Base-by-base conservation (phyloP, 2,797 vertebrate species). In the Sylvilagus floridanus region DNA sequence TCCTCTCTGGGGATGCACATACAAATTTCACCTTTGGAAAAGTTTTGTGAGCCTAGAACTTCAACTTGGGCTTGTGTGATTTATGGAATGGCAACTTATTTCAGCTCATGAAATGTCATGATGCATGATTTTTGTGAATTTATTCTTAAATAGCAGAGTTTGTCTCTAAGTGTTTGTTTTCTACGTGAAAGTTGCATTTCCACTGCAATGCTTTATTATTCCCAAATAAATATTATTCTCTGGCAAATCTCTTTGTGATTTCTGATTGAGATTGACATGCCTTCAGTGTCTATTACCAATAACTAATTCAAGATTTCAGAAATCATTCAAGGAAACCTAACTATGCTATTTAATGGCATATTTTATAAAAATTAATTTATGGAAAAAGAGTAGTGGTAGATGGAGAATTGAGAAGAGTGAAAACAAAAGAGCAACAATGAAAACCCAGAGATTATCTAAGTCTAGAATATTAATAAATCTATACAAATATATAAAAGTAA, bases 241-340 rank as follows among this genome's bases (percentile, higher is more conserved):
- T 47, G 42, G 42, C 42, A 47, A 47, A 47, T 47, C 42, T 47
- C 42, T 47, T 47, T 47, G 42, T 47, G 8, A 47, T 47, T 47
- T 47, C 42, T 47, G 42, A 47, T 47, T 47, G 42, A 47, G 42
- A 47, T 47, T 47, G 42, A 47, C 42, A 65, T 85, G 42, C 32
- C 72, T 83, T 68, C 90, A 42, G 54, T 88, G 52, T 60, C 26
- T 84, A n/a, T 42, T 75, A 75, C 14, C 9, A 47, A 50, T 30
- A 54, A 75, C 26, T 78, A n/a, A 66, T 83, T 82, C 69, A 78
- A 77, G 3, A 35, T 92, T 75, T 62, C 57, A 71, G 50, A 93
- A 95, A 60, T 71, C n/a, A 75, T 57, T 85, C 26, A 78, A 88
- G 77, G 30, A 82, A 92, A 73, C 37, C 24, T 30, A 93, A 69